These are phyloP conservation scores for Calameuta idolon DNA, from an alignment of 2,888 invertebrate genomes.

Conservation along the genomic window DNA sequence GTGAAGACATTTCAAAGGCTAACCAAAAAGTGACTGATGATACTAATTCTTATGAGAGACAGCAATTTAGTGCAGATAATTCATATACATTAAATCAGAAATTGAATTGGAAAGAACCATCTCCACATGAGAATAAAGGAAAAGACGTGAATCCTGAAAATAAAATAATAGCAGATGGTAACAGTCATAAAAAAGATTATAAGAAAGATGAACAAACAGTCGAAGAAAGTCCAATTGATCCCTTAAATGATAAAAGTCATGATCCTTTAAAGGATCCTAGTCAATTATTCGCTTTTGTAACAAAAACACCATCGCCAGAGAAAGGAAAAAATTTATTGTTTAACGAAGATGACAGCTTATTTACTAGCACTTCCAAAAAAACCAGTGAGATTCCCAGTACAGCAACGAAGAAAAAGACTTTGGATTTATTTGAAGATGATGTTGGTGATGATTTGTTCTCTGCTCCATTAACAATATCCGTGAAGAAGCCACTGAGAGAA, in stretches of 20 bases:
- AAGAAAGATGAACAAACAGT: slow-evolving; percentile 17
- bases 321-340: slow-evolving; percentile 52
- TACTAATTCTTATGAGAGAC: neutral
- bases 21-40: neutral
- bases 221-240: slow-evolving; percentile 44
- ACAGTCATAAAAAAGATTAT: neutral
- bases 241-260: slow-evolving; percentile 53
- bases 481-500: slow-evolving; percentile 47
- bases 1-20: neutral
- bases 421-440: slow-evolving; percentile 56
- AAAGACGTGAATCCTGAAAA: neutral
- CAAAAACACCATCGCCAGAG: slow-evolving; percentile 63
- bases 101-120: neutral
- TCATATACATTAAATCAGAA: neutral
- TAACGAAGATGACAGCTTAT: slow-evolving; percentile 58
- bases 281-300: slow-evolving; percentile 63
- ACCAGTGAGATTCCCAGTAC: slow-evolving; percentile 17
- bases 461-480: slow-evolving; percentile 39
- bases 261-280: slow-evolving; percentile 62
- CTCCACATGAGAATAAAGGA: neutral
- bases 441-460: slow-evolving; percentile 55
- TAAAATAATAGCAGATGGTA: slow-evolving; percentile 13
- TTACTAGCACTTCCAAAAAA: slow-evolving; percentile 44
- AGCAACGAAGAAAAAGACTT: slow-evolving; percentile 31
- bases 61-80: neutral